Base-by-base conservation (phyloP, 2,797 vertebrate species). In the Diglossa cyanea region DNA sequence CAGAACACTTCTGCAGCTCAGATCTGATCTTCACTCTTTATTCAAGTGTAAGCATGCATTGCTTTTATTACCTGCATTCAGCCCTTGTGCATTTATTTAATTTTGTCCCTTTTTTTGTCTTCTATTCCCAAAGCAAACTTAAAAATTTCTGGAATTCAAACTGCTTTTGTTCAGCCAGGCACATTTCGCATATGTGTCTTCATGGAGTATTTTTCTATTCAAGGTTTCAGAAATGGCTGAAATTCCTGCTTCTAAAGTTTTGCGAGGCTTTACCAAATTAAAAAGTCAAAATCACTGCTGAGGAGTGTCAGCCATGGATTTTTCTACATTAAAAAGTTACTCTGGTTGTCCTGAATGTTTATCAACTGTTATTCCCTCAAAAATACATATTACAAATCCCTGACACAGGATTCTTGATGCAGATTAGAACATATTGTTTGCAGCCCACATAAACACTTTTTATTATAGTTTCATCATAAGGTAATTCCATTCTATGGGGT, bases 391-490 rank as follows among this genome's bases (percentile, higher is more conserved):
- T 70, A 26, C 17, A 55, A n/a, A 90, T 31, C 30, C 15, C 25
- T 18, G 51, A 88, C 60, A 67, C 53, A 66, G 83, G 75, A 61
- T 71, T 90, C 68, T 79, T 51, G 6, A 72, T 19, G 39, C 17
- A 35, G 78, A 88, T 87, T 76, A 94, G 18, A 92, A 23, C 60
- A 91, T 93, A 89, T 62, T 83, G 66, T 80, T 95, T 94, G 93
- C 87, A 94, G 92, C 67, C 73, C 91, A 95, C 91, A 95, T 95
- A 89, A 89, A 92, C 37, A 84, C 13, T 89, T 96, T 96, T 88
- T 83, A 90, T 96, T 82, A 85, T 82, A 53, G 51, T 92, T 88
- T 71, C 68, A 96, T 95, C 84, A 93, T 82, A 89, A 95, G 65
- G 61, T 90, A 87, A 95, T 97, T 96, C 92, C 66, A 84, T 94